A percentile compares a stretch with the other conserved stretches of the same genome.
Conservation (phyloP, 2,888 invertebrate species). For the Masnerella sp. region DNA sequence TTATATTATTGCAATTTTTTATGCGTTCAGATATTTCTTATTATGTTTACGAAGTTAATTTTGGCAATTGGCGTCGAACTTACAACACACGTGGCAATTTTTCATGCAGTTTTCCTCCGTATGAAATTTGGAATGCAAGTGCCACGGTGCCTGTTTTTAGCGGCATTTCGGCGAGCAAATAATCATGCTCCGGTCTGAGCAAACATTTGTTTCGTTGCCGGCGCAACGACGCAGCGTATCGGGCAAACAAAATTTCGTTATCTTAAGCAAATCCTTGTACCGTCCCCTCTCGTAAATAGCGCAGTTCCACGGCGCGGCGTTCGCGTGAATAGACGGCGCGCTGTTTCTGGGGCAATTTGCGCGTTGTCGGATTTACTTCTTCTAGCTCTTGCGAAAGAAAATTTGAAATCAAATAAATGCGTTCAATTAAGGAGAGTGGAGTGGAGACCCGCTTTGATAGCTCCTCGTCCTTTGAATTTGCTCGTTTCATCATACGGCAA, state of each 20-base stretch:
- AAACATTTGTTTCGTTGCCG: slow-evolving; percentile 51
- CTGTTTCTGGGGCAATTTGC: slow-evolving; percentile 47
- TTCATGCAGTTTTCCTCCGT: slow-evolving; percentile 16
- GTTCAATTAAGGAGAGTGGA: slow-evolving; percentile 55
- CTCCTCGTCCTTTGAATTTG: slow-evolving; percentile 17
- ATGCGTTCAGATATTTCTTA: no score
- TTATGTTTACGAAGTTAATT: no score
- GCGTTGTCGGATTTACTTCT: slow-evolving; percentile 43
- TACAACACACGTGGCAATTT: no score
- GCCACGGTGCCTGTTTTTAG: slow-evolving; percentile 28
- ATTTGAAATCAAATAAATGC: slow-evolving; percentile 54
- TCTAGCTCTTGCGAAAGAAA: slow-evolving; percentile 30
- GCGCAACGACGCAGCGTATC: slow-evolving; percentile 44
- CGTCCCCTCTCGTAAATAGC: slow-evolving; percentile 50
- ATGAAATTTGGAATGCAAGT: slow-evolving; percentile 30
- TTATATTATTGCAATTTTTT: no score
- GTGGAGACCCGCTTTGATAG: slow-evolving; percentile 32
- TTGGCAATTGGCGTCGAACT: no score
- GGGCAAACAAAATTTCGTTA: slow-evolving; percentile 60
- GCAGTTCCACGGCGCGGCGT: slow-evolving; percentile 24
- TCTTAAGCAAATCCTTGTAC: slow-evolving; percentile 56
- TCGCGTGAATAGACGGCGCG: slow-evolving; percentile 39
- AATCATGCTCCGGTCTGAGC: slow-evolving; percentile 43
- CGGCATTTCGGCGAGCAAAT: slow-evolving; percentile 43
- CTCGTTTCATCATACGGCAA: slow-evolving; percentile 35